Base-by-base conservation (phyloP, 2,797 vertebrate species). In the Aeoliscus strigatus region DNA sequence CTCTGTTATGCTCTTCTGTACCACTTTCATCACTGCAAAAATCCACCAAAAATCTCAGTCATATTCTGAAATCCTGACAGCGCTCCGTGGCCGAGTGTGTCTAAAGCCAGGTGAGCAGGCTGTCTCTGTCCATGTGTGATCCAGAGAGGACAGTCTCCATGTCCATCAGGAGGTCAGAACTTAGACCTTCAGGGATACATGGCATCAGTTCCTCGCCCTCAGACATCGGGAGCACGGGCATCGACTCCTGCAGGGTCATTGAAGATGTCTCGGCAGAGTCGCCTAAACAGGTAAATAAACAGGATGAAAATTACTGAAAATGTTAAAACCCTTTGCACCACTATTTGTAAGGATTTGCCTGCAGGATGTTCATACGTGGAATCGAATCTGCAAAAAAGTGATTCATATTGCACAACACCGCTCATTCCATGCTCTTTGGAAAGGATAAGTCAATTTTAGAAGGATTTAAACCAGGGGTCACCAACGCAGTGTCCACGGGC, bases 51-150 rank as follows among this genome's bases (percentile, higher is more conserved):
- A 55, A 49, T 63, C 54, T 71, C 55, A 75, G 68, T 74, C 61
- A 23, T 63, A n/a, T n/a, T 33, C 15, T 32, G 46, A 61, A 64
- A 39, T 57, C 46, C 31, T 42, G 42, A 63, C 36, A 47, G 47
- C 44, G 2, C 37, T 29, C 10, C 11, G 14, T 8, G 48, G 21
- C 25, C 11, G 42, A 33, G 35, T 15, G 42, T 39, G 57, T 88
- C 90, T 96, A 97, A 89, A 97, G 88, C 94, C 94, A 97, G 64
- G 94, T 96, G 77, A 96, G 91, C 82, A 97, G 92, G 82, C 91
- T 95, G 83, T 97, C 93, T 86, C 93, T 95, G 86, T 97, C 93
- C 84, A 94, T 90, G 80, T 93, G 94, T 59, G 93, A 92, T 70
- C 91, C 93, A 29, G 93, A 92, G 73, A 97, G 86, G 69, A 97